Evolutionary conservation across 2,797 vertebrate species (phyloP).

Genomic region (Oryzias sinensis): DNA sequence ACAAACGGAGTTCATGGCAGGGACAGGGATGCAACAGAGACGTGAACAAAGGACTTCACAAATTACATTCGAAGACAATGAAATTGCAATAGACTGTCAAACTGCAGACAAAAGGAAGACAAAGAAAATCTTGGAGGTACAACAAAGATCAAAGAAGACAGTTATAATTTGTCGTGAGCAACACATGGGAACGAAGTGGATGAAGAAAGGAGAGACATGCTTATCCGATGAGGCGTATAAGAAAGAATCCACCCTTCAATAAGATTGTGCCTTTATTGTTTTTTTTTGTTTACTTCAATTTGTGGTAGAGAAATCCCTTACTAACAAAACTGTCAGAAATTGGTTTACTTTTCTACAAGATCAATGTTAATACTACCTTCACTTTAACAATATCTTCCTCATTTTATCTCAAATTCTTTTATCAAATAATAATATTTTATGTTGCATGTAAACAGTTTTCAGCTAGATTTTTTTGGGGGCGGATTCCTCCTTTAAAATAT

Average conservation of each 20-base stretch:
- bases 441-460: background rate
- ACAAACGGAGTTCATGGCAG: slow-evolving; percentile 47
- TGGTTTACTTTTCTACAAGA: too few species aligned
- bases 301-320: background rate
- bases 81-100: slow-evolving; percentile 4
- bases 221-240: slow-evolving; percentile 12
- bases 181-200: background rate
- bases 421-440: too few species aligned
- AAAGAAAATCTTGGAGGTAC: slow-evolving; percentile 6
- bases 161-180: background rate
- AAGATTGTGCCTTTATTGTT: background rate
- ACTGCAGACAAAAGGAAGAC: slow-evolving; percentile 11
- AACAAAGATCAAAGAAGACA: slow-evolving; percentile 22
- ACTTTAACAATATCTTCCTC: too few species aligned
- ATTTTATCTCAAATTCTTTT: too few species aligned
- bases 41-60: slow-evolving; percentile 10
- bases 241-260: slow-evolving; percentile 33
- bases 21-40: slow-evolving; percentile 26
- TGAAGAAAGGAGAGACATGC: background rate
- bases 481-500: slow-evolving; percentile 30
- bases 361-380: too few species aligned
- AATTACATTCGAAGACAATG: background rate
- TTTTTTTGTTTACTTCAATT: too few species aligned
- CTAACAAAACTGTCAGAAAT: background rate
- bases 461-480: background rate